Evolutionary conservation across 2,113 vertebrate genomes (phyloP).

Genomic region (Sterrhoptilus dennistouni): DNA sequence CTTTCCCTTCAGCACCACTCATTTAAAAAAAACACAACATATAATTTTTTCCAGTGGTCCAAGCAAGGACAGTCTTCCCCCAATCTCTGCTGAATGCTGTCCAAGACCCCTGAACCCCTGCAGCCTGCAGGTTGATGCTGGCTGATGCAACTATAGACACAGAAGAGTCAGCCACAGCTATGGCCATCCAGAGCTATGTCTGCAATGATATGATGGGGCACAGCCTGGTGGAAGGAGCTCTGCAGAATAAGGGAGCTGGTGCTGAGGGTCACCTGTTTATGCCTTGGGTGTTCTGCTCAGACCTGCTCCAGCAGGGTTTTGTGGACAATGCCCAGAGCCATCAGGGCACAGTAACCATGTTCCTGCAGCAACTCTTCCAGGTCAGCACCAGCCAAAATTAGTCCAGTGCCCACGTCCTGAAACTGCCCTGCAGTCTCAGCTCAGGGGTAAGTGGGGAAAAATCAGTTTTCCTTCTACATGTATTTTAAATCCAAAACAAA

Average conservation of each 20-base stretch:
- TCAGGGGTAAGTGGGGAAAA: background rate
- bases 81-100: background rate
- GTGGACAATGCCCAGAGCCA: background rate
- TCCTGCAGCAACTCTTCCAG: background rate
- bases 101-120: background rate
- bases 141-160: rapidly evolving
- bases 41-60: background rate
- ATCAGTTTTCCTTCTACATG: background rate
- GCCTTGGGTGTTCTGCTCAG: background rate
- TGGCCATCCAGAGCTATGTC: rapidly evolving
- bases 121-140: background rate
- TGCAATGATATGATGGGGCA: background rate
- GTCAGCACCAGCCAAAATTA: background rate
- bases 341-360: background rate
- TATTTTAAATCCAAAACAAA: background rate
- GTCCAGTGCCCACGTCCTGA: background rate
- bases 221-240: background rate
- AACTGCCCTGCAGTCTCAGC: background rate
- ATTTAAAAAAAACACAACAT: background rate
- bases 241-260: background rate
- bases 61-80: background rate
- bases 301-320: background rate
- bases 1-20: background rate
- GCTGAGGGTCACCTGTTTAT: background rate
- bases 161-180: background rate